These are phyloP conservation scores for Geococcyx californianus DNA, from an alignment of 2,113 vertebrate genomes.

Conservation along the genomic window DNA sequence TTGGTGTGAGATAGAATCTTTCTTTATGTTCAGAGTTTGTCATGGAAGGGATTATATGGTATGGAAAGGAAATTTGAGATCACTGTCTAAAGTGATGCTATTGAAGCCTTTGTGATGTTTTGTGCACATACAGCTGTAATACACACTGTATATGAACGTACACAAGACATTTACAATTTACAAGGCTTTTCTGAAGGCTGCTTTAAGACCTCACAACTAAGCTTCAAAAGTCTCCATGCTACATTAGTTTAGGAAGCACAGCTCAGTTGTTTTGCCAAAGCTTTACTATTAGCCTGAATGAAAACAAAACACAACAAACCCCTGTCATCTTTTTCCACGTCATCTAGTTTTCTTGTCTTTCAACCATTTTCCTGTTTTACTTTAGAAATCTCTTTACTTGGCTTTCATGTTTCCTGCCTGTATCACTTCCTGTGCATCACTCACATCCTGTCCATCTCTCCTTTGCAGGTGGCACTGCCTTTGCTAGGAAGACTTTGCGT, in stretches of 20 bases:
- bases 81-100: neutral
- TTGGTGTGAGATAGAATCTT: neutral
- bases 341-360: slow-evolving; percentile 8
- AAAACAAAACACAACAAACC: slow-evolving; percentile 10
- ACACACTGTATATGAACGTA: neutral
- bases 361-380: slow-evolving; percentile 59
- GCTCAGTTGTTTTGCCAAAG: neutral
- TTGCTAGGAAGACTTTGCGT: slow-evolving; percentile 24
- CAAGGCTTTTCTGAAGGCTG: neutral
- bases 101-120: neutral
- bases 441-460: slow-evolving; percentile 46
- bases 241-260: neutral
- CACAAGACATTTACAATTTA: neutral
- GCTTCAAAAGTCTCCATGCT: neutral
- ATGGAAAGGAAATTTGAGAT: neutral
- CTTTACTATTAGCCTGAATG: neutral
- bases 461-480: slow-evolving; percentile 26
- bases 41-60: neutral
- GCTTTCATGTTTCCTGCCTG: slow-evolving; percentile 48
- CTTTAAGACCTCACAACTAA: neutral
- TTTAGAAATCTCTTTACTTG: slow-evolving; percentile 30
- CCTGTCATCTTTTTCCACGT: neutral
- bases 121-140: neutral
- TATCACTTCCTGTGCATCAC: slow-evolving; percentile 63
- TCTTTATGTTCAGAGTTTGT: neutral